These are phyloP conservation scores for Caenorhabditis sinica DNA, from an alignment of 2,888 invertebrate genomes.

Conservation along the genomic window DNA sequence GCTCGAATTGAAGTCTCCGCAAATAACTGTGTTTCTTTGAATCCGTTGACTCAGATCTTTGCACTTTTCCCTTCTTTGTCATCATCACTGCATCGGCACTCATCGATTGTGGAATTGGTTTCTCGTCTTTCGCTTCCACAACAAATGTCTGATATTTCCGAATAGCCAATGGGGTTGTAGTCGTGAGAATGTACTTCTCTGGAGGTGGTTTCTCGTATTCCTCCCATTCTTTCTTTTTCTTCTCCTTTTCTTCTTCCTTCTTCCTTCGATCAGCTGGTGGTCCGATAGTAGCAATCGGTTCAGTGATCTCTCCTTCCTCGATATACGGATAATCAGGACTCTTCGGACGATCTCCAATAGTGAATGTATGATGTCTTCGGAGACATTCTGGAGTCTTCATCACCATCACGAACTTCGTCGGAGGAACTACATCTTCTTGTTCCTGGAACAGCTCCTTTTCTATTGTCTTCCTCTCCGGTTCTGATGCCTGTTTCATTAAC, in stretches of 20 bases:
- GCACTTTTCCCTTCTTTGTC: conserved; percentile 54
- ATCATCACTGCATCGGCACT: conserved; percentile 50
- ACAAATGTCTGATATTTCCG: conserved; percentile 71
- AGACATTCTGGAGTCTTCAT: conserved; percentile 69
- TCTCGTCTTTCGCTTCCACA: conserved; percentile 63
- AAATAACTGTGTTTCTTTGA: conserved; percentile 68
- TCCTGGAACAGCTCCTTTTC: conserved; percentile 27
- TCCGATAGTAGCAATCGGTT: conserved; percentile 72
- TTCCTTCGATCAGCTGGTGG: conserved; percentile 68
- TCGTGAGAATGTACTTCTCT: conserved; percentile 68
- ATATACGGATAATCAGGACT: conserved; percentile 72
- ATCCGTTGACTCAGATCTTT: conserved; percentile 59
- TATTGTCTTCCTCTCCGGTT: conserved; percentile 50
- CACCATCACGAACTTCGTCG: conserved; percentile 62
- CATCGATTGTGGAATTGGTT: conserved; percentile 34
- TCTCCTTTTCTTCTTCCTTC: conserved; percentile 60
- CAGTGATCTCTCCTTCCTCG: conserved; percentile 71
- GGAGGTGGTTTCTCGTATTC: conserved; percentile 57
- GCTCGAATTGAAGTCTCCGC: conserved; percentile 61
- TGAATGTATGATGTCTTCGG: conserved; percentile 71
- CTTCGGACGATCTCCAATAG: conserved; percentile 69
- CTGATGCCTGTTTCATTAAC: conserved; percentile 46
- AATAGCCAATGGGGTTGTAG: conserved; percentile 68
- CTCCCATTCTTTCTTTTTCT: conserved; percentile 58
- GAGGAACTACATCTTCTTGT: conserved; percentile 40